Evolutionary conservation across 2,888 invertebrate genomes (phyloP).

Genomic region (Drosophila colorata): DNA sequence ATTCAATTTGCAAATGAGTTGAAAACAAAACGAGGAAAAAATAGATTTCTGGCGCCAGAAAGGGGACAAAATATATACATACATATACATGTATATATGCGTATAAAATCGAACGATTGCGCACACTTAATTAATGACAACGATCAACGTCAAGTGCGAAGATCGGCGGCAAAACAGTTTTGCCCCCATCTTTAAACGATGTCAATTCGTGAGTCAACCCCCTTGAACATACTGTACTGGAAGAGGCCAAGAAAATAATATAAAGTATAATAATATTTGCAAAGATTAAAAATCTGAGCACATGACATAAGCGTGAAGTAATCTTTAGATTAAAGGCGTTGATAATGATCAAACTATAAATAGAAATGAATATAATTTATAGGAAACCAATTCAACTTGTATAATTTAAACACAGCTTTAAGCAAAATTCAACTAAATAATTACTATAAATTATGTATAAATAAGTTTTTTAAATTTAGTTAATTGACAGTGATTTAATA

Average conservation of each 20-base stretch:
- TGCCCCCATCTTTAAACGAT: slow-evolving; percentile 65
- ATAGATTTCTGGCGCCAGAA: background rate
- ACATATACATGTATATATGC: slow-evolving; percentile 14
- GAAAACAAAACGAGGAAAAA: slow-evolving; percentile 9
- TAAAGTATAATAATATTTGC: slow-evolving; percentile 7
- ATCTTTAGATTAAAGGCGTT: slow-evolving; percentile 12
- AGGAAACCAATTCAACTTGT: background rate
- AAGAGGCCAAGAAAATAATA: background rate
- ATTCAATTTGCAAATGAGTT: slow-evolving; percentile 47
- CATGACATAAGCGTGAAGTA: slow-evolving; percentile 14
- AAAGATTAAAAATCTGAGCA: slow-evolving; percentile 27
- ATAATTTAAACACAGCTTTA: background rate
- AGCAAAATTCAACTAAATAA: background rate
- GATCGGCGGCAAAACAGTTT: slow-evolving; percentile 15
- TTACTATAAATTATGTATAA: background rate
- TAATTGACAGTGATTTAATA: background rate
- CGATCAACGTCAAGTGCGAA: slow-evolving; percentile 25
- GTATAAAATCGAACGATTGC: slow-evolving; percentile 73
- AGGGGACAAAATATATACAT: background rate
- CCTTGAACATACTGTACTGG: too few relatives aligned
- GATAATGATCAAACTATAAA: slow-evolving; percentile 17
- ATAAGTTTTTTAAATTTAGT: background rate
- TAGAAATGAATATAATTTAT: slow-evolving; percentile 1
- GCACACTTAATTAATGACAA: slow-evolving; percentile 73
- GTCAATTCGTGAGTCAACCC: slow-evolving; percentile 71